Evolutionary conservation across 2,113 vertebrate species (phyloP).

Genomic region (Apaloderma vittatum): DNA sequence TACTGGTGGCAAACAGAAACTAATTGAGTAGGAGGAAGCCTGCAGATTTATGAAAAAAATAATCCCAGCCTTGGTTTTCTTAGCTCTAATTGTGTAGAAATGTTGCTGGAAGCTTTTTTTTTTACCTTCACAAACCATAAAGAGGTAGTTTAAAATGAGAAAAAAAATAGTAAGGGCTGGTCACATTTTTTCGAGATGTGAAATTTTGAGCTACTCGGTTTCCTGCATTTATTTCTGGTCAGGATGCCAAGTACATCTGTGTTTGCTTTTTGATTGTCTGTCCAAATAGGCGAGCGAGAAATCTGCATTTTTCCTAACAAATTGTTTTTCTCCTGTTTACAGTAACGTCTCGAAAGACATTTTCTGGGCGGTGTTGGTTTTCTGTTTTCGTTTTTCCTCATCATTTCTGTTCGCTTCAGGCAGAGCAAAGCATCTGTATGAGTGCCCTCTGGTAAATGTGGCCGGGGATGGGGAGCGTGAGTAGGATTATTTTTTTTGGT

Average conservation of each 20-base stretch:
- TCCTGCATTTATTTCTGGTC: not conserved
- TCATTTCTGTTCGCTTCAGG: not conserved
- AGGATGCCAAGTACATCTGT: not conserved
- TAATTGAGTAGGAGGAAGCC: constrained; percentile 31
- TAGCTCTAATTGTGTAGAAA: not conserved
- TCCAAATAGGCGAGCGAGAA: not conserved
- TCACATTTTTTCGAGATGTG: not conserved
- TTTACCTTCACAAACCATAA: not conserved
- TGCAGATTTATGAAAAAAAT: not conserved
- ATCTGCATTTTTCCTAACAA: not conserved
- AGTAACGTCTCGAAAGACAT: not conserved
- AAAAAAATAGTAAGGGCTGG: not conserved
- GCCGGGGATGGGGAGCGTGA: not conserved
- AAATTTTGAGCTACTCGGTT: not conserved
- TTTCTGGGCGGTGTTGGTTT: not conserved
- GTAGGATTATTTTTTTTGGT: not conserved
- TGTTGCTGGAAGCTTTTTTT: not conserved
- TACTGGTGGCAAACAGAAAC: constrained; percentile 9
- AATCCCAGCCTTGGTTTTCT: not conserved
- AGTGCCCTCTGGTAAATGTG: not conserved
- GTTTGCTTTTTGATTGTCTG: not conserved
- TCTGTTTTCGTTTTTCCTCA: not conserved
- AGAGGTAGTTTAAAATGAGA: not conserved
- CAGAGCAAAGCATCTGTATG: not conserved
- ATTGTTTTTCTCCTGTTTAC: not conserved